Conservation (phyloP, 2,797 vertebrate species). For the Karalla daura region DNA sequence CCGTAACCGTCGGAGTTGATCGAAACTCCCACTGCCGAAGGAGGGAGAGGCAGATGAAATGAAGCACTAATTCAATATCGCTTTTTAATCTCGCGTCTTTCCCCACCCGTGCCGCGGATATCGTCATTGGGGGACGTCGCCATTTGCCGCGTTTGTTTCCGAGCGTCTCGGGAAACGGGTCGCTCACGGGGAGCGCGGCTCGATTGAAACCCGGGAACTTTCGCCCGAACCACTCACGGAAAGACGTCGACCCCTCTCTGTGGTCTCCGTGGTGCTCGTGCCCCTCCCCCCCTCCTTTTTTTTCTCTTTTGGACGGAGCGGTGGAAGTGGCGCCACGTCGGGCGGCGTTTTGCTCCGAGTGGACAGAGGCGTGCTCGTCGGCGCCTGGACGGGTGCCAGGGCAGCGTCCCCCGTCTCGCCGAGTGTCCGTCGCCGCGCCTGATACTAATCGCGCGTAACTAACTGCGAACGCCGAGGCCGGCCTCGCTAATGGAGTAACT, state of each 20-base stretch:
- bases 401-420: slow-evolving; percentile 38
- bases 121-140: slow-evolving; percentile 36
- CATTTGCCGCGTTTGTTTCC: slow-evolving; percentile 75
- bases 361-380: slow-evolving; percentile 59
- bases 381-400: slow-evolving; percentile 47
- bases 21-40: slow-evolving; percentile 13
- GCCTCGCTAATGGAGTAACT: slow-evolving; percentile 23
- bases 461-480: slow-evolving; percentile 32
- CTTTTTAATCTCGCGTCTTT: slow-evolving; percentile 31
- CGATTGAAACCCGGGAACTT: slow-evolving; percentile 58
- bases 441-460: slow-evolving; percentile 54
- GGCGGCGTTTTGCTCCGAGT: slow-evolving; percentile 43
- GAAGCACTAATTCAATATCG: slow-evolving; percentile 35
- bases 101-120: slow-evolving; percentile 34
- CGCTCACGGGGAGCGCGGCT: slow-evolving; percentile 68
- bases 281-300: no score
- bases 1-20: slow-evolving; percentile 29
- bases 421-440: slow-evolving; percentile 50
- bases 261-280: no score
- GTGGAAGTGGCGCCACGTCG: slow-evolving; percentile 33
- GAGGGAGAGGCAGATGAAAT: no score
- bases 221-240: no score
- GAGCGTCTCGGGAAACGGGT: slow-evolving; percentile 66
- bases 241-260: no score
- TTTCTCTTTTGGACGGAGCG: slow-evolving; percentile 40